Base-by-base conservation (phyloP, 2,797 vertebrate genomes). In the Taenioides sp. region DNA sequence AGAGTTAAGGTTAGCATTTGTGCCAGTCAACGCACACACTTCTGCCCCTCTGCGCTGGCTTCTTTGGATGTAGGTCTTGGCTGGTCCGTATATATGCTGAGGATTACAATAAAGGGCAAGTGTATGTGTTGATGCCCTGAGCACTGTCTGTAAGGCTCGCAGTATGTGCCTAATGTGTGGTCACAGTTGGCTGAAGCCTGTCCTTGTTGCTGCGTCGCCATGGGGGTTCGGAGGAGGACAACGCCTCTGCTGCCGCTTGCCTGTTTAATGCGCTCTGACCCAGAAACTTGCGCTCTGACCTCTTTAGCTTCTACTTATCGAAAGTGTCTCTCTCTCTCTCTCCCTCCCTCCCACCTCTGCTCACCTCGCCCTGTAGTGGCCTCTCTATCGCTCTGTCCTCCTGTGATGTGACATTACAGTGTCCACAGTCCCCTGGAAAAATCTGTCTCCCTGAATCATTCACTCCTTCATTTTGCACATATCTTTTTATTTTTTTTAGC, bases 221-320 rank as follows among this genome's bases (percentile, higher is more conserved):
- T 25, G 0, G 80, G 86, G 79, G 60, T n/a, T 70, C 17, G 16
- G 73, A 72, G 23, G 73, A 72, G 65, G 67, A 83, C 65, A 63
- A 58, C 66, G 47, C 74, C 84, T 84, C 74, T 73, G 73, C 49
- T n/a, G n/a, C 28, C 49, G 61, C 74, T 77, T 64, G 84, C 87
- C 70, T 82, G 69, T 78, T 87, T 78, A 86, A 90, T 89, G 89
- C 74, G 70, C 85, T 16, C 62, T 86, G 87, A 92, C 89, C 88
- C 89, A 90, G 86, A 91, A 89, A 90, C 76, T 71, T 25, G 50
- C 79, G 76, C 74, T 77, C 75, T 89, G 88, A 92, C 88, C 90
- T 88, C 88, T 88, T 91, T 88, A 88, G 77, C 84, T 84, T 90
- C 80, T 89, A 71, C 88, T 86, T 88, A 89, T 84, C 86, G 82